phyloP scores from a whole-genome alignment of 2,888 invertebrate genomes.

The Trachelus troglodyta region DNA sequence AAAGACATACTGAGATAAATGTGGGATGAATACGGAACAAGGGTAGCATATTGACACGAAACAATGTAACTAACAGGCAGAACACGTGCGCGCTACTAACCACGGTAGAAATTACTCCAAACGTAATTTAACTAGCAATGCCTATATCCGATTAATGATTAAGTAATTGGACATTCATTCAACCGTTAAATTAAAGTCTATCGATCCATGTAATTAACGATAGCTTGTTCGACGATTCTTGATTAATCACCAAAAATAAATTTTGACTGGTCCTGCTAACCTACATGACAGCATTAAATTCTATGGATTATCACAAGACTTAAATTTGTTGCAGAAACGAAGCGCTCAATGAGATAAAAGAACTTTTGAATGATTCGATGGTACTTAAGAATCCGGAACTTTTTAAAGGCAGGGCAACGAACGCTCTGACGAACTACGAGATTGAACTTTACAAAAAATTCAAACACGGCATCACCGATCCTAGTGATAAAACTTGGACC shows the following conservation, averaged over 20 bases:
- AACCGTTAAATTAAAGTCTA: neutral
- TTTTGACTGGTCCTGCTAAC: neutral
- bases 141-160: neutral
- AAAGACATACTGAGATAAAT: neutral
- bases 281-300: neutral
- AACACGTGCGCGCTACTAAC: neutral
- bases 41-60: neutral
- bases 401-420: slow-evolving; percentile 69
- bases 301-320: neutral
- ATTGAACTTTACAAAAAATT: slow-evolving; percentile 67
- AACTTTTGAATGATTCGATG: slow-evolving; percentile 50
- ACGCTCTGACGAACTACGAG: slow-evolving; percentile 71
- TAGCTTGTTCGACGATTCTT: neutral
- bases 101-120: neutral
- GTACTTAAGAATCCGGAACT: slow-evolving; percentile 56
- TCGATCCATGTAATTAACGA: neutral
- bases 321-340: slow-evolving; percentile 50
- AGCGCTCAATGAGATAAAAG: slow-evolving; percentile 53
- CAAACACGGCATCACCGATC: slow-evolving; percentile 67
- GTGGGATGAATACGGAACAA: neutral
- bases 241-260: neutral
- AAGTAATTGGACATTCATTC: neutral
- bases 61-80: neutral
- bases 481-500: slow-evolving; percentile 75
- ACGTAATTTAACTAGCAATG: neutral